phyloP scores from a whole-genome alignment of 2,888 invertebrate species.

The Heliconius sara region DNA sequence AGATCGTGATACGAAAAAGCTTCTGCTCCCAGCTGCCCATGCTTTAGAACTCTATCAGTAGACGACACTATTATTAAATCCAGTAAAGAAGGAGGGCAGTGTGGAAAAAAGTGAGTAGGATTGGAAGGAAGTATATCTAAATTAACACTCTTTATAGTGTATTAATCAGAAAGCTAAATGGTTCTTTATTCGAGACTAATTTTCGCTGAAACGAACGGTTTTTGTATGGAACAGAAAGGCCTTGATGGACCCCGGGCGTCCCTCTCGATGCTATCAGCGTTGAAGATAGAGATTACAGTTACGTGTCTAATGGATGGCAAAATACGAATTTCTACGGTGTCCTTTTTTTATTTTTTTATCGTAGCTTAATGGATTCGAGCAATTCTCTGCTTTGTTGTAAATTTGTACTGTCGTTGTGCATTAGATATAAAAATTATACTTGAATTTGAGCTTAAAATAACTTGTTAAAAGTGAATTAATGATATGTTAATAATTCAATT shows the following conservation, averaged over 20 bases:
- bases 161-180: conserved; percentile 29
- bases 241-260: conserved; percentile 35
- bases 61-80: too few relatives aligned
- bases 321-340: conserved; percentile 52
- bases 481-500: not conserved
- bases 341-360: conserved; percentile 47
- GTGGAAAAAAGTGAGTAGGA: too few relatives aligned
- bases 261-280: conserved; percentile 47
- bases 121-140: too few relatives aligned
- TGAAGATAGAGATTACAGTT: conserved; percentile 53
- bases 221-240: conserved; percentile 36
- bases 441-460: not conserved
- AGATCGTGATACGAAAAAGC: too few relatives aligned
- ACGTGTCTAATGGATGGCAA: conserved; percentile 57
- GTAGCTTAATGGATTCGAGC: conserved; percentile 48
- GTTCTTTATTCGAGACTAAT: conserved; percentile 39
- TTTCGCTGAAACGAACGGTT: conserved; percentile 34
- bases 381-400: conserved; percentile 22
- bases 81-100: too few relatives aligned
- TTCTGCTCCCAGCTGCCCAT: too few relatives aligned
- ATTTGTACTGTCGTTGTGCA: not conserved
- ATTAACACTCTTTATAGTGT: too few relatives aligned
- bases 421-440: not conserved
- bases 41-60: too few relatives aligned
- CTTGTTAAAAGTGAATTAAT: not conserved